These are phyloP conservation scores for Acrobasis repandana DNA, from an alignment of 2,888 invertebrate species.

Conservation along the genomic window DNA sequence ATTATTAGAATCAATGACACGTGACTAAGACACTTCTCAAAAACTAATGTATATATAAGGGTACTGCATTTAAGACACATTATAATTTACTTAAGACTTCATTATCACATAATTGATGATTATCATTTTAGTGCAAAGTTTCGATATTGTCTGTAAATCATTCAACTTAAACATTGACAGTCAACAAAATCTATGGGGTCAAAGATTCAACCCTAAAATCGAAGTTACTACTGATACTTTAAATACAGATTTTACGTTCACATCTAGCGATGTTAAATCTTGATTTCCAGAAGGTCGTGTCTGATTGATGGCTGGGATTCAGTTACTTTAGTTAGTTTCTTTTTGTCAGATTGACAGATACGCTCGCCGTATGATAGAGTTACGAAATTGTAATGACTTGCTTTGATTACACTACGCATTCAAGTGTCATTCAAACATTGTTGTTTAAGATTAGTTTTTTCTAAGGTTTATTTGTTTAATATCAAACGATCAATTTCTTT, in stretches of 20 bases:
- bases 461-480: conserved; percentile 1
- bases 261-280: conserved; percentile 30
- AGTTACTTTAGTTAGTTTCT: conserved; percentile 33
- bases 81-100: no score
- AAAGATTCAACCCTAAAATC: background rate
- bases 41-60: no score
- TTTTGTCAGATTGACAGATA: conserved; percentile 29
- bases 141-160: no score
- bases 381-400: conserved; percentile 36
- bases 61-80: no score
- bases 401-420: conserved; percentile 33
- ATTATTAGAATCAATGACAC: no score
- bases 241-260: conserved; percentile 29
- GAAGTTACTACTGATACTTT: conserved; percentile 15
- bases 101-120: no score
- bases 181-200: background rate
- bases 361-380: conserved; percentile 27
- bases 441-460: conserved; percentile 19
- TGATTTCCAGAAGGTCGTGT: conserved; percentile 32
- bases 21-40: no score
- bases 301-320: conserved; percentile 41
- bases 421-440: conserved; percentile 19
- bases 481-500: no score
- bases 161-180: no score
- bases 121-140: no score